A percentile compares a stretch with the other conserved stretches of the same genome.
Evolutionary conservation across 2,113 vertebrate genomes (phyloP).

Genomic region (Cyprichromis sp.): DNA sequence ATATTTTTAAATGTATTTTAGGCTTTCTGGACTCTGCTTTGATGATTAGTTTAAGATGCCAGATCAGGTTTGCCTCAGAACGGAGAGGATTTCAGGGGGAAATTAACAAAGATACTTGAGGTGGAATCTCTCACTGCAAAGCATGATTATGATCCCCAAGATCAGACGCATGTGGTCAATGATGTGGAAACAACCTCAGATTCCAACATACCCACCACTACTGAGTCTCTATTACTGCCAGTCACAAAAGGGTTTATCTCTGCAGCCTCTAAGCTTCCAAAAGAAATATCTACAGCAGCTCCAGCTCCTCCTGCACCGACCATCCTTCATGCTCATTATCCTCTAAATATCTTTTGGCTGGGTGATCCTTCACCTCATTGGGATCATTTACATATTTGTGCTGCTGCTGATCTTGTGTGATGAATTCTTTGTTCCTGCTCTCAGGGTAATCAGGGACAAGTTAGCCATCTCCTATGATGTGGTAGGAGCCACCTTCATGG

Average conservation of each 20-base stretch:
- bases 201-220: not conserved
- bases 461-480: not conserved
- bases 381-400: not conserved
- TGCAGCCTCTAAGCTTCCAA: slow-evolving; percentile 66
- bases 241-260: slow-evolving; percentile 66
- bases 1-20: not conserved
- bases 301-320: not conserved
- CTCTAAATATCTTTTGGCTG: not conserved
- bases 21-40: not conserved
- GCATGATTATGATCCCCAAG: not conserved
- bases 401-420: not conserved
- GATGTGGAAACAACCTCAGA: not conserved
- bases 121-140: not conserved
- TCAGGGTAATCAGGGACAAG: not conserved
- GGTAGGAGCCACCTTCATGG: not conserved
- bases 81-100: not conserved
- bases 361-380: not conserved
- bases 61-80: not conserved
- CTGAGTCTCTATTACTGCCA: not conserved
- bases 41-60: not conserved
- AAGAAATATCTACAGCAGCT: slow-evolving; percentile 24
- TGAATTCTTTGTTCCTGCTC: not conserved
- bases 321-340: not conserved
- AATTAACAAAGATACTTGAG: not conserved
- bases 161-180: not conserved